Conservation (phyloP, 2,113 vertebrate genomes). For the Oryzias celebensis region DNA sequence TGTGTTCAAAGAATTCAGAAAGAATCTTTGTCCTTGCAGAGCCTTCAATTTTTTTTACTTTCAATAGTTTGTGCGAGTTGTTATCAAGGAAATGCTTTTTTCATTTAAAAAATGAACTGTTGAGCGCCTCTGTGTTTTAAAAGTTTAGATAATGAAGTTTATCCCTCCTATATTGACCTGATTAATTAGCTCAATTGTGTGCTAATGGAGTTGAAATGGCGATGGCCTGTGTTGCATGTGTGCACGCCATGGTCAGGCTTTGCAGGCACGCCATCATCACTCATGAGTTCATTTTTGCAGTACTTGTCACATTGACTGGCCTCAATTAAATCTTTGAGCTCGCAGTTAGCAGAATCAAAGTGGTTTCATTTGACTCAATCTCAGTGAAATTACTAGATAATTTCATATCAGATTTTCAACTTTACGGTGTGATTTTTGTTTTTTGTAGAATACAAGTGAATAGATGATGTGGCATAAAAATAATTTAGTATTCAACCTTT, state of each 20-base stretch:
- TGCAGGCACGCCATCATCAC: slow-evolving; percentile 17
- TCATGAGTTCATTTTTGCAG: slow-evolving; percentile 42
- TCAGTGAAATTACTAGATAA: no score
- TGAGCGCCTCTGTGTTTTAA: no score
- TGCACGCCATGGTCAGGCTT: slow-evolving; percentile 12
- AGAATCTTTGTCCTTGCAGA: slow-evolving; percentile 25
- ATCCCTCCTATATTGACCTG: background rate
- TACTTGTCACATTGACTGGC: slow-evolving; percentile 51
- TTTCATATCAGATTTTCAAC: no score
- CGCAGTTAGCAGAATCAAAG: background rate
- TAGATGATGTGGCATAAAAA: no score
- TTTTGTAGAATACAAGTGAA: no score
- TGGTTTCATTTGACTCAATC: no score
- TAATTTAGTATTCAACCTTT: no score
- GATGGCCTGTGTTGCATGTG: slow-evolving; percentile 1
- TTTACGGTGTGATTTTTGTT: no score
- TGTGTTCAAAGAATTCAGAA: slow-evolving; percentile 41
- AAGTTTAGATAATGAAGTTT: background rate
- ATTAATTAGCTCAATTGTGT: background rate
- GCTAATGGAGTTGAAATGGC: background rate
- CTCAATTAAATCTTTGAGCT: slow-evolving; percentile 33
- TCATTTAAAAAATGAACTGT: no score
- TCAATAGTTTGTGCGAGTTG: background rate
- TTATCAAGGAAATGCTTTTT: background rate
- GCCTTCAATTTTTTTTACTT: slow-evolving; percentile 13